Evolutionary conservation across 1,140 invertebrate genomes (phyloP), one percentile per base, ranked within the genome.

Genomic region (Phocides pigmalion): DNA sequence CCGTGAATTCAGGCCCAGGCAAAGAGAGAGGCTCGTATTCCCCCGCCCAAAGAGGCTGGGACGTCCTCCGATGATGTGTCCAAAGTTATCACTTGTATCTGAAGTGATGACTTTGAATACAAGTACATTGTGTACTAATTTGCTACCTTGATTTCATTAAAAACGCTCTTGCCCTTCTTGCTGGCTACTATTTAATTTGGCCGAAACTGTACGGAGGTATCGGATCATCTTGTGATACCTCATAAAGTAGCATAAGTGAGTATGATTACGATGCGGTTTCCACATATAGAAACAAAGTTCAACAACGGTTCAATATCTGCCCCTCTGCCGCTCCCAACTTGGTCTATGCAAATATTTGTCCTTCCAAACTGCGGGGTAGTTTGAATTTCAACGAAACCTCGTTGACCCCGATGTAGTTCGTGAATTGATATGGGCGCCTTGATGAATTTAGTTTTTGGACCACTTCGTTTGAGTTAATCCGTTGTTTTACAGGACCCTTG

Each of bases 321-420:
- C 20, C 25, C 44, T 47, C 44, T 22, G 20, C 19, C 28, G 20
- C 56, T 65, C 32, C 39, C 53, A 56, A 19, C 64, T 63, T 58
- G 51, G 28, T 35, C 44, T 67, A 17, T 54, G 14, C 41, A 64
- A 68, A 68, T 70, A 68, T 70, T 74, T 70, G 70, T 32, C 53
- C 22, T 50, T 49, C 70, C 68, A 75, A 72, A 72, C 66, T 75
- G 59, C 62, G 56, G 62, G 72, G 62, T 72, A 75, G 72, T 75
- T 75, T 75, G 72, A 75, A 75, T 69, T 75, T 75, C 70, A 71
- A 66, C 70, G 56, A 59, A 67, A 66, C 66, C 66, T 75, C 64
- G 70, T 70, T 75, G 72, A 75, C 66, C 72, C 53, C 62, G 50
- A 51, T 64, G 44, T 64, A 66, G 65, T 68, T 66, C 35, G 61